Percentiles rank a stretch among this genome's conserved stretches.
Conservation (phyloP, 2,888 invertebrate genomes). For the Fragum sueziense region DNA sequence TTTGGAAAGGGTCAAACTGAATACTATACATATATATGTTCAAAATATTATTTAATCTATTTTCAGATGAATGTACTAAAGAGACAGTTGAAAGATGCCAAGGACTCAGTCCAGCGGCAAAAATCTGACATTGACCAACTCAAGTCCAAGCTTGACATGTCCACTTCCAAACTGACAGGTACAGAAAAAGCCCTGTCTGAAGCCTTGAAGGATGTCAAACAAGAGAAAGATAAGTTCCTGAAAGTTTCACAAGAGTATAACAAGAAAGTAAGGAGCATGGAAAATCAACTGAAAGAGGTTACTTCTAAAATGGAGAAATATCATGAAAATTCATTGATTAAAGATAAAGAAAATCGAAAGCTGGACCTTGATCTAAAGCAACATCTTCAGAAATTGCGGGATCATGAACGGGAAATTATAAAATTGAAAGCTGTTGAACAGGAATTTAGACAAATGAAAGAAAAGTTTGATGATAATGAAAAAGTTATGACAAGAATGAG, state of each 20-base stretch:
- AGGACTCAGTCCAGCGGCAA: constrained; percentile 73
- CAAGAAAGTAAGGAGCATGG: constrained; percentile 70
- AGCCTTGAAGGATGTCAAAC: constrained; percentile 74
- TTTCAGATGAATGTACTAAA: constrained; percentile 71
- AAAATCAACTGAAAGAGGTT: constrained; percentile 72
- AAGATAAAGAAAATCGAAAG: constrained; percentile 73
- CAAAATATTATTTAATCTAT: too few relatives aligned
- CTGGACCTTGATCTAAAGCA: constrained; percentile 72
- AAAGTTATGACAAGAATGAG: constrained; percentile 61
- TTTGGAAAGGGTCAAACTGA: too few relatives aligned
- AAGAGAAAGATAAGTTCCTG: constrained; percentile 75
- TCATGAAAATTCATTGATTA: constrained; percentile 68
- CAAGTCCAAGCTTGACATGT: constrained; percentile 76
- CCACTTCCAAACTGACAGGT: constrained; percentile 74
- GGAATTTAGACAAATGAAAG: constrained; percentile 74
- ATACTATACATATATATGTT: too few relatives aligned
- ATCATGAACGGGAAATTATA: constrained; percentile 75
- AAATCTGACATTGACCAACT: constrained; percentile 75
- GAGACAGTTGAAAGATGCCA: constrained; percentile 76
- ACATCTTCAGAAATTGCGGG: constrained; percentile 69
- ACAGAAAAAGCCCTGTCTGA: constrained; percentile 77
- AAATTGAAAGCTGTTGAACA: constrained; percentile 76
- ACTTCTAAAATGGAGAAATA: constrained; percentile 72
- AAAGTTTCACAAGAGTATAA: constrained; percentile 76
- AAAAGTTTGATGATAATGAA: constrained; percentile 70